Conservation (phyloP, 2,797 vertebrate genomes). For the Euthynnus affinis region DNA sequence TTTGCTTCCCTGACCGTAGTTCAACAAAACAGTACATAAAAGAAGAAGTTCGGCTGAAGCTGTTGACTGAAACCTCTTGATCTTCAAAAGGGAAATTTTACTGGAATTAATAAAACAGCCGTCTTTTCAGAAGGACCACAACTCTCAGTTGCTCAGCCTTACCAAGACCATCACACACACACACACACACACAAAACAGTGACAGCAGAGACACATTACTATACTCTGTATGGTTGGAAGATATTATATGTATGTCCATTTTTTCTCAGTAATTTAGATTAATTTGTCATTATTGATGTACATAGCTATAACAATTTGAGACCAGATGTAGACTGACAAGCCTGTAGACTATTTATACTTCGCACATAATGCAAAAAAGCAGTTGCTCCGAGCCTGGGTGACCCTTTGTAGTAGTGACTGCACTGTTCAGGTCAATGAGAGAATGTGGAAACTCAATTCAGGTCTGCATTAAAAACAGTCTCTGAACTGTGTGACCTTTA, state of each 20-base stretch:
- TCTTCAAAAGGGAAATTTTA: constrained; percentile 18
- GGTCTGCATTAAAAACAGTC: constrained; percentile 69
- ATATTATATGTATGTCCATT: constrained; percentile 9
- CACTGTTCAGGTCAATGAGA: constrained; percentile 42
- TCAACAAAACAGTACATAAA: constrained; percentile 56
- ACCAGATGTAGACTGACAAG: constrained; percentile 7
- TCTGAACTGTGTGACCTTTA: constrained; percentile 75
- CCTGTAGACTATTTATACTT: constrained; percentile 4
- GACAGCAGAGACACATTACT: not conserved
- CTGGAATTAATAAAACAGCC: constrained; percentile 31
- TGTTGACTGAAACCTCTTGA: constrained; percentile 26
- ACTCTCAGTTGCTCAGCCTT: constrained; percentile 4
- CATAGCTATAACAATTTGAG: constrained; percentile 26
- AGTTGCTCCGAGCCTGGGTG: constrained; percentile 41
- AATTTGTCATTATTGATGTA: constrained; percentile 18
- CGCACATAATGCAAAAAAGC: constrained; percentile 17
- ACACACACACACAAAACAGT: not conserved
- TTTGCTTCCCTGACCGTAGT: constrained; percentile 33
- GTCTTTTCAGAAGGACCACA: constrained; percentile 28
- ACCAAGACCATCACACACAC: no score
- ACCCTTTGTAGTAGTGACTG: constrained; percentile 17
- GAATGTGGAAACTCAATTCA: constrained; percentile 58
- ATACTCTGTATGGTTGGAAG: no score
- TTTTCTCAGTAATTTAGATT: constrained; percentile 5
- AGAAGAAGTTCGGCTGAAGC: constrained; percentile 21